These are phyloP conservation scores for Amphiprion percula DNA, from an alignment of 2,113 vertebrate genomes.

Conservation along the genomic window DNA sequence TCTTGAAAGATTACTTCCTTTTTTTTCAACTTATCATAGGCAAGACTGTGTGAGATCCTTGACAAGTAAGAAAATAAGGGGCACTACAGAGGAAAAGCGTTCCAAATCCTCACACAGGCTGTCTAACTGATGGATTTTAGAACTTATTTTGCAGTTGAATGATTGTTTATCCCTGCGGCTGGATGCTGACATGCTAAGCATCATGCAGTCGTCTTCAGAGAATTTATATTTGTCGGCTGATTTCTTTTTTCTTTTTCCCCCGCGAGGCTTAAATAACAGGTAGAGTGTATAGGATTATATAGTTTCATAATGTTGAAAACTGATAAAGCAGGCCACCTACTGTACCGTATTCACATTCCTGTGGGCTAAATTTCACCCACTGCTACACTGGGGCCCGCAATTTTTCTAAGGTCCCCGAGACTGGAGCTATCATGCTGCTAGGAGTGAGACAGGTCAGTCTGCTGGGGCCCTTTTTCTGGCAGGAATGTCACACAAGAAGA, in stretches of 20 bases:
- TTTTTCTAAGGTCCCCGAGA: slow-evolving; percentile 48
- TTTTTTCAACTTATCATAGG: slow-evolving; percentile 10
- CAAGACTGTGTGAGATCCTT: slow-evolving; percentile 19
- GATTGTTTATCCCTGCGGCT: slow-evolving; percentile 62
- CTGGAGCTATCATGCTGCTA: slow-evolving; percentile 60
- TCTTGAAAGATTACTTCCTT: slow-evolving; percentile 11
- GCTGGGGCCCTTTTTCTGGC: slow-evolving; percentile 57
- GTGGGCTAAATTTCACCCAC: slow-evolving; percentile 33
- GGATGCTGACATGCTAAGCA: slow-evolving; percentile 55
- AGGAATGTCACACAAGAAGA: slow-evolving; percentile 68
- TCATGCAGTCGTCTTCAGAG: slow-evolving; percentile 31
- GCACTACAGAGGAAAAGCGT: slow-evolving; percentile 12
- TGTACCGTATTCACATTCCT: slow-evolving; percentile 31
- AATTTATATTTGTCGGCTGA: slow-evolving; percentile 20
- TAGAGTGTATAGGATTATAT: not conserved
- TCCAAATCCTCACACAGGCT: slow-evolving; percentile 17
- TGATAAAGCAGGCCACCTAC: slow-evolving; percentile 1
- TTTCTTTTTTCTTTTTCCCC: not conserved
- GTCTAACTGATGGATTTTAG: slow-evolving; percentile 57
- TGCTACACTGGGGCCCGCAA: slow-evolving; percentile 17
- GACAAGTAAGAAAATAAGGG: slow-evolving; percentile 42
- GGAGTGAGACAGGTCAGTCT: slow-evolving; percentile 62
- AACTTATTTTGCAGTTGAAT: slow-evolving; percentile 52
- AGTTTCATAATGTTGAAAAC: not conserved
- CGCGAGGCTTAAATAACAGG: slow-evolving; percentile 14